Conservation (phyloP, 2,113 vertebrate species). For the Lophura nycthemera region DNA sequence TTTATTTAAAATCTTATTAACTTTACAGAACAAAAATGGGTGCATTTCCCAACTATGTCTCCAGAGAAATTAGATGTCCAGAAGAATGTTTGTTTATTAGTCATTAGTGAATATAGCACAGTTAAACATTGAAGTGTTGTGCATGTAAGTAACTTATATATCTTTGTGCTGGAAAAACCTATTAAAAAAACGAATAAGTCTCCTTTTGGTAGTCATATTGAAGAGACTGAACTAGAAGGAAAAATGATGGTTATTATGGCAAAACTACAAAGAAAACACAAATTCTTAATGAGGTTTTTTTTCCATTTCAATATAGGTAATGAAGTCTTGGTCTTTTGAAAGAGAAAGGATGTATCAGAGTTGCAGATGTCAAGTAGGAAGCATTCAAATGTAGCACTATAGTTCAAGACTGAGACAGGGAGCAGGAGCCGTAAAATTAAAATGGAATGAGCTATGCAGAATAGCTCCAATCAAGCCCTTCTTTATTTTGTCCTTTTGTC, state of each 20-base stretch:
- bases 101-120: not conserved
- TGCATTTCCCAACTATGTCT: not conserved
- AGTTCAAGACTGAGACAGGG: not conserved
- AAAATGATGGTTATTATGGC: not conserved
- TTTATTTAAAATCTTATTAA: not conserved
- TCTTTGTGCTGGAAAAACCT: not conserved
- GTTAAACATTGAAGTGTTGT: not conserved
- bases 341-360: not conserved
- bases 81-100: not conserved
- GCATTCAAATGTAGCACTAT: rapidly evolving
- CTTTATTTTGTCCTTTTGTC: not conserved
- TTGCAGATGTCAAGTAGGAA: not conserved
- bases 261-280: not conserved
- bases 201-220: not conserved
- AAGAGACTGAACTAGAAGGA: not conserved
- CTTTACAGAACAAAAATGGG: not conserved
- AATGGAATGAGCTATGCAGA: not conserved
- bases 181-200: not conserved
- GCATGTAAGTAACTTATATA: not conserved
- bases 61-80: not conserved
- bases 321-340: not conserved
- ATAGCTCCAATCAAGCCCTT: not conserved
- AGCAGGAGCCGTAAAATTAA: not conserved
- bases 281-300: not conserved
- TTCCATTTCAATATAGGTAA: not conserved